Conservation (phyloP, 2,797 vertebrate genomes). For the Channa striata region DNA sequence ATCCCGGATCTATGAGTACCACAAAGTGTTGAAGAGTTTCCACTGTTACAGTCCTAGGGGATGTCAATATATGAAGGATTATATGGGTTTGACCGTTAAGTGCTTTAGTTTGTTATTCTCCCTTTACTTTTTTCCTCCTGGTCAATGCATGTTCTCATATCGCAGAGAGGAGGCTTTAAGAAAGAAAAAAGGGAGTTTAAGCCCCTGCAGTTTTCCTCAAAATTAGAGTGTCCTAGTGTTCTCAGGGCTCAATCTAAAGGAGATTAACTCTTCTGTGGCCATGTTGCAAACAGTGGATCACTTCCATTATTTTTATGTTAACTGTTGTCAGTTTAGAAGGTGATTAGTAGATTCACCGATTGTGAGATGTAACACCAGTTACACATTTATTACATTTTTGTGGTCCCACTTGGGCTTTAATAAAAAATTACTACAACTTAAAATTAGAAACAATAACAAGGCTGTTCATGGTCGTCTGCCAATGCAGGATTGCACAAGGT, state of each 20-base stretch:
- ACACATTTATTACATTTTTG: neutral
- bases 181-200: slow-evolving; percentile 55
- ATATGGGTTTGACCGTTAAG: slow-evolving; percentile 59
- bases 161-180: slow-evolving; percentile 50
- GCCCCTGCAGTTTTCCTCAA: slow-evolving; percentile 67
- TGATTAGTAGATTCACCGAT: neutral
- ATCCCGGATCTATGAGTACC: slow-evolving; percentile 51
- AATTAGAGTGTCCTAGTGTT: slow-evolving; percentile 77
- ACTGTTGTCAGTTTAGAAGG: neutral
- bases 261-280: slow-evolving; percentile 77
- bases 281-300: slow-evolving; percentile 40
- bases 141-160: slow-evolving; percentile 54
- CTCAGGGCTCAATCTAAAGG: slow-evolving; percentile 74
- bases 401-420: neutral
- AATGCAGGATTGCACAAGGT: slow-evolving; percentile 57
- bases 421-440: neutral
- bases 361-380: neutral
- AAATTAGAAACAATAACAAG: slow-evolving; percentile 48
- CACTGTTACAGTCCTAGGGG: slow-evolving; percentile 26
- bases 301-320: slow-evolving; percentile 55
- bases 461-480: slow-evolving; percentile 31
- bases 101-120: slow-evolving; percentile 69
- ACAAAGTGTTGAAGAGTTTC: slow-evolving; percentile 42
- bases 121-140: slow-evolving; percentile 51
- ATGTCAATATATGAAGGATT: slow-evolving; percentile 73